phyloP scores from a whole-genome alignment of 2,113 vertebrate species.

The Stomatorhinus ivindoensis region DNA sequence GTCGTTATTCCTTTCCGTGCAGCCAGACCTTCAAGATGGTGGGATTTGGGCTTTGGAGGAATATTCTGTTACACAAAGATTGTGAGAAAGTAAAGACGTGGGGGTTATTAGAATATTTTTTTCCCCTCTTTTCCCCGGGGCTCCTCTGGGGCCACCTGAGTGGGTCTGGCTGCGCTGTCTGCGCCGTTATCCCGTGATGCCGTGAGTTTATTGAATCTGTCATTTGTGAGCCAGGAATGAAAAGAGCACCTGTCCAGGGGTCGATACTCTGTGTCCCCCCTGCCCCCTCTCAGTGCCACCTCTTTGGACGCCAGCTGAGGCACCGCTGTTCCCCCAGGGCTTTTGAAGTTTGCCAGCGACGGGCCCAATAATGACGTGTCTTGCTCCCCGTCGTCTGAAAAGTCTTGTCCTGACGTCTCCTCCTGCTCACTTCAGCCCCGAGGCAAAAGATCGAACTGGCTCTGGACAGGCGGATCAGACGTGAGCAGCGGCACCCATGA shows the following conservation, averaged over 20 bases:
- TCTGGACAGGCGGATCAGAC: not conserved
- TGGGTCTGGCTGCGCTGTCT: slow-evolving; percentile 47
- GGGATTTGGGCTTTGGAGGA: not conserved
- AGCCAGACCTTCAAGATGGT: not conserved
- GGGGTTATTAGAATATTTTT: slow-evolving; percentile 40
- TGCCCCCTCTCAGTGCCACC: slow-evolving; percentile 30
- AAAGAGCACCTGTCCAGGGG: slow-evolving; percentile 57
- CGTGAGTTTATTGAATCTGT: slow-evolving; percentile 66
- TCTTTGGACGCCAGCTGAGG: slow-evolving; percentile 54
- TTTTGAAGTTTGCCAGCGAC: slow-evolving; percentile 23
- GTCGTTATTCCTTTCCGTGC: slow-evolving; percentile 26
- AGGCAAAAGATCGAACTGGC: not conserved
- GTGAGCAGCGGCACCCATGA: not conserved
- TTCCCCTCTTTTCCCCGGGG: slow-evolving; percentile 55
- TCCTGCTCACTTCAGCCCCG: not conserved
- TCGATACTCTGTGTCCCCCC: slow-evolving; percentile 25
- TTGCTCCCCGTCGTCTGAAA: not conserved
- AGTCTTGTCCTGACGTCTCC: not conserved
- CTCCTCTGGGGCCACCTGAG: slow-evolving; percentile 54
- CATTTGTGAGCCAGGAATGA: slow-evolving; percentile 56
- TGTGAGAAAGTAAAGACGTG: slow-evolving; percentile 1
- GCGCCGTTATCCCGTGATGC: slow-evolving; percentile 43
- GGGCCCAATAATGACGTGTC: slow-evolving; percentile 5
- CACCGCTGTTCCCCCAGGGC: slow-evolving; percentile 43
- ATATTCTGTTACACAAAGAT: slow-evolving; percentile 14